These are phyloP conservation scores for Ginglymostoma cirratum DNA, from an alignment of 2,113 vertebrate species.

Conservation along the genomic window DNA sequence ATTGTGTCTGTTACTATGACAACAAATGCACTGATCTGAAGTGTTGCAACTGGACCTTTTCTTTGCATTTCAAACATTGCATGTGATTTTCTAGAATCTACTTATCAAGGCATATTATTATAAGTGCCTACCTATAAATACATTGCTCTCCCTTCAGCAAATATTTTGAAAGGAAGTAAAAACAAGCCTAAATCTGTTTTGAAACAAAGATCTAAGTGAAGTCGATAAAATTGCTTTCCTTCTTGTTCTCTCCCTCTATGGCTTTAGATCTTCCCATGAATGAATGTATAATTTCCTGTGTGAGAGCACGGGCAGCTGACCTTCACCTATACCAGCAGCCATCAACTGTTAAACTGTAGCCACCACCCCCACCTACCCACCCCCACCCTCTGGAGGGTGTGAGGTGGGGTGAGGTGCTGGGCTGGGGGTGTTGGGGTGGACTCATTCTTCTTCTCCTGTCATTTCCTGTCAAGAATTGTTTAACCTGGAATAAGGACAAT, in stretches of 20 bases:
- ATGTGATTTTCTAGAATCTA: background rate
- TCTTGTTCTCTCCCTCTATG: background rate
- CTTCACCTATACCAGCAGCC: background rate
- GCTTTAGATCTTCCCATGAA: background rate
- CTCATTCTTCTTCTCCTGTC: background rate
- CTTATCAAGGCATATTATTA: background rate
- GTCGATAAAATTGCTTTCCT: background rate
- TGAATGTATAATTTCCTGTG: background rate
- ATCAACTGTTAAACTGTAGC: background rate
- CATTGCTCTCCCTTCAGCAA: background rate
- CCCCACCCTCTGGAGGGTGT: too few relatives aligned
- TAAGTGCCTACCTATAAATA: background rate
- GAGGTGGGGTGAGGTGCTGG: too few relatives aligned
- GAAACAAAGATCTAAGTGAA: background rate
- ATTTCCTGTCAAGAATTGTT: background rate
- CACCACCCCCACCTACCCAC: too few relatives aligned
- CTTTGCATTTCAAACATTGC: background rate
- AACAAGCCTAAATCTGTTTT: background rate
- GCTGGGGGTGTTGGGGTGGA: background rate
- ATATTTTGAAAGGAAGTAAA: background rate
- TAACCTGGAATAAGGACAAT: background rate
- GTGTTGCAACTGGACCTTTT: background rate
- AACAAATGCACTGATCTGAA: constrained; percentile 38
- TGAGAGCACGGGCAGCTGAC: background rate
- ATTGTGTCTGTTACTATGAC: constrained; percentile 42